Evolutionary conservation across 2,888 invertebrate species (phyloP).

Genomic region (Barypeithes pellucidus): DNA sequence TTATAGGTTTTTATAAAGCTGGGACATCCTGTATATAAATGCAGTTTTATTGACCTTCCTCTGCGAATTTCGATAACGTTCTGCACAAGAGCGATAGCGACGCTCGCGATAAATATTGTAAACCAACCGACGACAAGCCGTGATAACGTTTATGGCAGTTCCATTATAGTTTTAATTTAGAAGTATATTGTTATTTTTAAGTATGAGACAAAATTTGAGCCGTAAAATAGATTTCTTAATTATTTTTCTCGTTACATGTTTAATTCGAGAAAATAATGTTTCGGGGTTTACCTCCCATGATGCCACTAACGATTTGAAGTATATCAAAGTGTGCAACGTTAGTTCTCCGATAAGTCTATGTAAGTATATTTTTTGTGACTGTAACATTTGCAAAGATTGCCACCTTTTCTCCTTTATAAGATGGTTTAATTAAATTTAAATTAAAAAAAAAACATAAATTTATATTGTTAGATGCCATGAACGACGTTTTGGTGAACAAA

Average conservation of each 20-base stretch:
- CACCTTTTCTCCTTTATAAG: too few species aligned
- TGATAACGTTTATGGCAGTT: not conserved
- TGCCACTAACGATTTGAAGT: slow-evolving; percentile 63
- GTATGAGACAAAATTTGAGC: not conserved
- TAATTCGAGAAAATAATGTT: not conserved
- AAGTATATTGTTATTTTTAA: not conserved
- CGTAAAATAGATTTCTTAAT: not conserved
- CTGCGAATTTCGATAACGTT: not conserved
- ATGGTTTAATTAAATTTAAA: too few species aligned
- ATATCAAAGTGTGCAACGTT: slow-evolving; percentile 66
- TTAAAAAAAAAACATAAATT: too few species aligned
- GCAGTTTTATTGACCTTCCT: slow-evolving; percentile 21
- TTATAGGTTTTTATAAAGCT: not conserved
- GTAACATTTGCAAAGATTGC: too few species aligned
- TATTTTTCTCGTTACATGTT: not conserved
- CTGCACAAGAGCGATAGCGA: not conserved
- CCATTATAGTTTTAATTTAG: not conserved
- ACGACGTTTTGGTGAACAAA: slow-evolving; percentile 66
- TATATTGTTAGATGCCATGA: slow-evolving; percentile 67
- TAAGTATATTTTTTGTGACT: slow-evolving; percentile 63
- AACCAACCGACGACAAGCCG: not conserved
- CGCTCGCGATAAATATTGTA: not conserved
- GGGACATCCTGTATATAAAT: not conserved
- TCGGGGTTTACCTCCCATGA: slow-evolving; percentile 57
- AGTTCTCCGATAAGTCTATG: slow-evolving; percentile 66